Conservation (phyloP, 2,888 invertebrate species). For the Cantharis flavilabris region DNA sequence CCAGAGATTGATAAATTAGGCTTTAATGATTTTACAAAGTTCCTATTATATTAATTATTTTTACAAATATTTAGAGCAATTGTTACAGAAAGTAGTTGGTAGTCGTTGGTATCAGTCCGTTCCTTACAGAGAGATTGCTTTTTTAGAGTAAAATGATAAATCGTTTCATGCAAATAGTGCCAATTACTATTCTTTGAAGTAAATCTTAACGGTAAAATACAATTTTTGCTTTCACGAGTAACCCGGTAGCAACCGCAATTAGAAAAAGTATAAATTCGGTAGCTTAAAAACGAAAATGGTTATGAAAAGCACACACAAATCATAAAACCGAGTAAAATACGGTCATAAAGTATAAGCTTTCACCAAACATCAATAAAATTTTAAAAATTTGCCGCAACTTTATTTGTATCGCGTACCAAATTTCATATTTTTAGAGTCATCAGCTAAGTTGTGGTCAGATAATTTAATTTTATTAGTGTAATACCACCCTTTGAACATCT, state of each 20-base stretch:
- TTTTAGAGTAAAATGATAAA: neutral
- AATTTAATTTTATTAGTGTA: slow-evolving; percentile 36
- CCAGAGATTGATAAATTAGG: too few species aligned
- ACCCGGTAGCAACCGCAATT: neutral
- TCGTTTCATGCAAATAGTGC: neutral
- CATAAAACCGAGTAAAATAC: neutral
- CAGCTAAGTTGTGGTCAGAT: slow-evolving; percentile 35
- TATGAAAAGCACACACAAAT: neutral
- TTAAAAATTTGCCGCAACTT: slow-evolving; percentile 5
- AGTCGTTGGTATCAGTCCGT: neutral
- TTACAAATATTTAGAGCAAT: too few species aligned
- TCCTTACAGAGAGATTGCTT: neutral
- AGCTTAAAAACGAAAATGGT: neutral
- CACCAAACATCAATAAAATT: slow-evolving; percentile 9
- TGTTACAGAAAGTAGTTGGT: neutral
- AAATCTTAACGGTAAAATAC: neutral
- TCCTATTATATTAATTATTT: too few species aligned
- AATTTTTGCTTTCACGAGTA: neutral
- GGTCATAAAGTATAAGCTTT: neutral
- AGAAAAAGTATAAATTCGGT: neutral
- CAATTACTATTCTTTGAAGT: neutral
- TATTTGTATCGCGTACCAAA: slow-evolving; percentile 9
- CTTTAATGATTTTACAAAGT: too few species aligned
- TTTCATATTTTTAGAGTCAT: slow-evolving; percentile 25
- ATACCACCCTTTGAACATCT: slow-evolving; percentile 15